phyloP scores from a whole-genome alignment of 2,113 vertebrate genomes.

The Chaetodon trifascialis region DNA sequence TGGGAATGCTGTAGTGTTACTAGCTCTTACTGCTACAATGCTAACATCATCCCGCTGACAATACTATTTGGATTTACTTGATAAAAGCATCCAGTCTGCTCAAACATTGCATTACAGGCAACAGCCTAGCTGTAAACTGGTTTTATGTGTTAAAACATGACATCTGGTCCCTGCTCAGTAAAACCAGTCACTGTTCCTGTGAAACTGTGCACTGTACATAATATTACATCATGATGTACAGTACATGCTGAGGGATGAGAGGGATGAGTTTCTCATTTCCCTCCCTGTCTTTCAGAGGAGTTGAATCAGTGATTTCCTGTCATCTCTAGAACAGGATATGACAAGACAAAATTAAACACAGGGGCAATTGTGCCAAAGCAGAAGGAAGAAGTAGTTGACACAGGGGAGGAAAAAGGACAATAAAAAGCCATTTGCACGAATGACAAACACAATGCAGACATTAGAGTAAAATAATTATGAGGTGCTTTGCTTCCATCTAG shows the following conservation, averaged over 20 bases:
- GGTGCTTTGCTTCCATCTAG: constrained; percentile 40
- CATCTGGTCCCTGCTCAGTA: not conserved
- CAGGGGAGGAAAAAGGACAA: not conserved
- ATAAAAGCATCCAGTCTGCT: not conserved
- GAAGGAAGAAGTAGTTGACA: not conserved
- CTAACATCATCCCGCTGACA: not conserved
- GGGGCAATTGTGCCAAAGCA: not conserved
- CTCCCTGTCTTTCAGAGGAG: not conserved
- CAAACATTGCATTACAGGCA: not conserved
- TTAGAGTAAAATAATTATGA: not conserved
- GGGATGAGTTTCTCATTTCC: constrained; percentile 39
- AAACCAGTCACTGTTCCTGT: not conserved
- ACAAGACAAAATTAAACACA: not conserved
- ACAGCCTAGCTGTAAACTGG: not conserved
- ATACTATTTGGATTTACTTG: not conserved
- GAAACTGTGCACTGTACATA: not conserved
- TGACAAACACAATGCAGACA: not conserved
- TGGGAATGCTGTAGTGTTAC: no score
- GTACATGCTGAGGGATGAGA: constrained; percentile 18
- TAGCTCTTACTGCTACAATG: no score
- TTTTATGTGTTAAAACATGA: not conserved
- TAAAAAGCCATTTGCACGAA: not conserved
- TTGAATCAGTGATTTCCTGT: constrained; percentile 7
- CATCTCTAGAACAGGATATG: constrained; percentile 3
- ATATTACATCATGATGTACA: not conserved